These are phyloP conservation scores for Motacilla alba DNA, from an alignment of 2,113 vertebrate species.

Conservation along the genomic window DNA sequence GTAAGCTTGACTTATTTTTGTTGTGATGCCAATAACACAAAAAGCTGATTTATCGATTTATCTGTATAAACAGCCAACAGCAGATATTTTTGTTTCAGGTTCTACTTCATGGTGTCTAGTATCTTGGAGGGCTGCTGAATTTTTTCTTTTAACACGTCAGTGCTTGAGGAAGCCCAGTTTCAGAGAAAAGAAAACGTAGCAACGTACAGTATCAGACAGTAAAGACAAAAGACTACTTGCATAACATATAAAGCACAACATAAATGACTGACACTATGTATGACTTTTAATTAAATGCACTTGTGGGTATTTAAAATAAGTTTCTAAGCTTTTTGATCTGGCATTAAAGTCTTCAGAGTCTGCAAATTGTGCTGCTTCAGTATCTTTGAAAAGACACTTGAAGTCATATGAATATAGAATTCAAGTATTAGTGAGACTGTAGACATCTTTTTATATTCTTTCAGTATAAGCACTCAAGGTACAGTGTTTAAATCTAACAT, in stretches of 20 bases:
- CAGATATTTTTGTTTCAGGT: background rate
- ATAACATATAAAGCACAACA: background rate
- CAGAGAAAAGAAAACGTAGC: background rate
- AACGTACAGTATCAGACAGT: background rate
- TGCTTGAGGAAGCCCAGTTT: background rate
- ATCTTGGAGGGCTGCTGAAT: background rate
- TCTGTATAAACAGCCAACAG: background rate
- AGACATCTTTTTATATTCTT: slow-evolving; percentile 46
- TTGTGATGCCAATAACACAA: background rate
- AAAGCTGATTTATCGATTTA: background rate
- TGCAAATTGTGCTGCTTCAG: slow-evolving; percentile 32
- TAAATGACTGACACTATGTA: background rate
- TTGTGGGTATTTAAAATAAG: background rate
- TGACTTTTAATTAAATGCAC: slow-evolving; percentile 23
- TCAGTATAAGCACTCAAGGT: slow-evolving; percentile 49
- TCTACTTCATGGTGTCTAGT: background rate
- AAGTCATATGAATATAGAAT: slow-evolving; percentile 4
- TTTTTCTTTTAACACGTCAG: slow-evolving; percentile 5
- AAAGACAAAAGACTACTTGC: background rate
- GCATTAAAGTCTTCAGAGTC: slow-evolving; percentile 31
- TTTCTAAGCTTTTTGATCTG: slow-evolving; percentile 55
- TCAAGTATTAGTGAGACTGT: slow-evolving; percentile 33
- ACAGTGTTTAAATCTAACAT: slow-evolving; percentile 44
- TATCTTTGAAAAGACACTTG: slow-evolving; percentile 40
- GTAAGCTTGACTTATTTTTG: background rate